These are phyloP conservation scores for Oasisia sp. DNA, from an alignment of 2,888 invertebrate genomes.

Conservation along the genomic window DNA sequence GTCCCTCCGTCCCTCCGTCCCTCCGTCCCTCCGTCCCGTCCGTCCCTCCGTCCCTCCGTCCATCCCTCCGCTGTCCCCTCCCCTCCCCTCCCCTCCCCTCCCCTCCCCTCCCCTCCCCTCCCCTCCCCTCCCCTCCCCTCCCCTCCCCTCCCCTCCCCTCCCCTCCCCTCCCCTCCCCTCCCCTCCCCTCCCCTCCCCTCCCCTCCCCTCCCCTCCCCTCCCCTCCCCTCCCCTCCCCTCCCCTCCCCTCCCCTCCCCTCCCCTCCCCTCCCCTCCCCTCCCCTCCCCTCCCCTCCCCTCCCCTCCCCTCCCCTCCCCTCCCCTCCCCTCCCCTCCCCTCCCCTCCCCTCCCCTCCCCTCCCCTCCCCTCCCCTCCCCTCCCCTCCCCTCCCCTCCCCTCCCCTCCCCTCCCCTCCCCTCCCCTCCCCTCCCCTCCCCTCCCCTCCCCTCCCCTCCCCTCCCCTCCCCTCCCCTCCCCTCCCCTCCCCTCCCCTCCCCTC, in stretches of 20 bases:
- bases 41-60: too few relatives aligned
- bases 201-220: background rate
- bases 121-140: too few relatives aligned
- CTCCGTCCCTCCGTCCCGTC: too few relatives aligned
- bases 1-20: too few relatives aligned
- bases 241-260: background rate
- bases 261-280: background rate
- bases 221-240: background rate
- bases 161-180: background rate
- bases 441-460: too few relatives aligned
- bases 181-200: background rate
- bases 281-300: background rate
- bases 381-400: background rate
- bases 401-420: background rate
- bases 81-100: too few relatives aligned
- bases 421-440: too few relatives aligned
- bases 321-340: background rate
- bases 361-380: background rate
- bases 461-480: too few relatives aligned
- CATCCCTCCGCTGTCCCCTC: too few relatives aligned
- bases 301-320: background rate
- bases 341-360: background rate
- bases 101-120: too few relatives aligned
- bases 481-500: too few relatives aligned
- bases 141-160: too few relatives aligned